Conservation (phyloP, 2,888 invertebrate genomes). For the Heliconius erato region DNA sequence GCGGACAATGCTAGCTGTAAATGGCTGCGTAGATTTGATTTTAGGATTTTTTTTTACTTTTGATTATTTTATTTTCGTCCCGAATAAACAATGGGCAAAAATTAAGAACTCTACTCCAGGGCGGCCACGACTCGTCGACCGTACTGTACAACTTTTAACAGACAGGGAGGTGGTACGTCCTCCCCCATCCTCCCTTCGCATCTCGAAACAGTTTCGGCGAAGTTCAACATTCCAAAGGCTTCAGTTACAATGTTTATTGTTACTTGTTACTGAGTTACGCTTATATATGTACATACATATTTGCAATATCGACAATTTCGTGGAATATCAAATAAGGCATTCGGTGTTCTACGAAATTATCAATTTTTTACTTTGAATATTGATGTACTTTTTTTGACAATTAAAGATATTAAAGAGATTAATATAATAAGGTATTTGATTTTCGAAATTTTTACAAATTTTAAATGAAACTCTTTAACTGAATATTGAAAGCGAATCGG, state of each 20-base stretch:
- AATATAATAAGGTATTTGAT: background rate
- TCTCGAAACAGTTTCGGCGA: constrained; percentile 26
- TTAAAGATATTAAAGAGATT: background rate
- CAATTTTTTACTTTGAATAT: background rate
- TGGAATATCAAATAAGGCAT: background rate
- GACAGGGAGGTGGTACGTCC: background rate
- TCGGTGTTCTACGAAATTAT: background rate
- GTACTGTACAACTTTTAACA: background rate
- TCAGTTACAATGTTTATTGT: constrained; percentile 21
- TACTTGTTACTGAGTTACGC: background rate
- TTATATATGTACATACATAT: background rate
- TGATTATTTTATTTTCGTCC: background rate
- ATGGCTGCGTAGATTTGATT: background rate
- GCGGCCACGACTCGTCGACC: background rate
- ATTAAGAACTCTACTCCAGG: too few species aligned
- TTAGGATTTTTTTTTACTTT: background rate
- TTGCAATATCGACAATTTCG: background rate
- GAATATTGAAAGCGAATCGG: too few species aligned
- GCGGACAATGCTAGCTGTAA: background rate
- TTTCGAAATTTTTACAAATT: too few species aligned
- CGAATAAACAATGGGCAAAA: background rate
- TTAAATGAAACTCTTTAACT: too few species aligned
- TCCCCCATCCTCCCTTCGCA: background rate
- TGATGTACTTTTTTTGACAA: background rate
- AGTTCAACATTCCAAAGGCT: constrained; percentile 21